Conservation (phyloP, 2,113 vertebrate species). For the Podocnemis expansa region DNA sequence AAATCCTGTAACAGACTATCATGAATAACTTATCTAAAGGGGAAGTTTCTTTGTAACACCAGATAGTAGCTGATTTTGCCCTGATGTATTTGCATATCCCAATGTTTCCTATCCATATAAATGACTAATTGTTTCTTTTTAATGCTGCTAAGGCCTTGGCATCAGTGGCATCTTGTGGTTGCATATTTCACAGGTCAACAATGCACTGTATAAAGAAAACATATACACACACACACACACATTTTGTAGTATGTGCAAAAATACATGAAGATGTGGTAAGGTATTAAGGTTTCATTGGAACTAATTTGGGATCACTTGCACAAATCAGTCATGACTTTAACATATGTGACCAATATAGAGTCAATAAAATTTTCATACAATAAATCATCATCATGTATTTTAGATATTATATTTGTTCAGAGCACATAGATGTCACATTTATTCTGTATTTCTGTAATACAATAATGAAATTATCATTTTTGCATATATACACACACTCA, state of each 20-base stretch:
- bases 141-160: background rate
- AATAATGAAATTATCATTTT: background rate
- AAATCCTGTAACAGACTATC: background rate
- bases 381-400: background rate
- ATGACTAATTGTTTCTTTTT: background rate
- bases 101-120: background rate
- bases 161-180: background rate
- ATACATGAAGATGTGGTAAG: background rate
- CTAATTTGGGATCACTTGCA: background rate
- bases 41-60: background rate
- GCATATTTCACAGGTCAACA: fast-evolving
- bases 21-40: background rate
- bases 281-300: background rate
- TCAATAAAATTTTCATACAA: background rate
- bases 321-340: background rate
- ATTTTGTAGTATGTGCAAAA: background rate
- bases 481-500: background rate
- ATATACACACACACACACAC: background rate
- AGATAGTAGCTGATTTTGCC: background rate
- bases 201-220: background rate
- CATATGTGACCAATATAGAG: background rate
- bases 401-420: background rate
- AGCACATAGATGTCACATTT: background rate
- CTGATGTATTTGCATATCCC: background rate
- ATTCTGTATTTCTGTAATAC: background rate